Conservation (phyloP, 2,888 invertebrate genomes). For the Acronicta psi region DNA sequence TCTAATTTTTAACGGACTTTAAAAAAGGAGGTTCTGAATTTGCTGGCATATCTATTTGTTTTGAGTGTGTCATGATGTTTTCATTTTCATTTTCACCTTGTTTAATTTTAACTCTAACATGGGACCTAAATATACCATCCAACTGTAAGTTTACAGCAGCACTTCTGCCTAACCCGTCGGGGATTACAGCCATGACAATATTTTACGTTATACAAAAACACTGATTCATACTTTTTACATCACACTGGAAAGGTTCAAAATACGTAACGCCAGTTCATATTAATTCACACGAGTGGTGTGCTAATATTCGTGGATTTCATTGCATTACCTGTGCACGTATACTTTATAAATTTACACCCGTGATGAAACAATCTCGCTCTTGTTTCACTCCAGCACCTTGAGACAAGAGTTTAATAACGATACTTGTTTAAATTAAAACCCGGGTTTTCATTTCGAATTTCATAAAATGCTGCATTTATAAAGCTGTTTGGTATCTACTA, state of each 20-base stretch:
- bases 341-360: conserved; percentile 61
- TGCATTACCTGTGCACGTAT: conserved; percentile 66
- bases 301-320: conserved; percentile 63
- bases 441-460: conserved; percentile 35
- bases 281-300: conserved; percentile 56
- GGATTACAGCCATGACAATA: too few species aligned
- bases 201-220: not conserved
- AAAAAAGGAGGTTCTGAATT: too few species aligned
- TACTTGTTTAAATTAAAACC: conserved; percentile 53
- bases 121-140: too few species aligned
- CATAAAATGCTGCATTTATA: conserved; percentile 23
- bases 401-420: conserved; percentile 47
- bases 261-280: conserved; percentile 34
- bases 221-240: conserved; percentile 34
- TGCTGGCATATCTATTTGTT: too few species aligned
- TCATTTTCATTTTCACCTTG: too few species aligned
- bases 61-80: too few species aligned
- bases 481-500: too few species aligned
- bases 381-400: conserved; percentile 48
- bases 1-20: not conserved
- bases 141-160: too few species aligned
- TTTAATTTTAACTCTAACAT: too few species aligned
- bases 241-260: conserved; percentile 22
- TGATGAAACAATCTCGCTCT: conserved; percentile 51
- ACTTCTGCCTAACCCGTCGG: too few species aligned